These are phyloP conservation scores for Lanius collurio DNA, from an alignment of 2,113 vertebrate genomes.

Conservation along the genomic window DNA sequence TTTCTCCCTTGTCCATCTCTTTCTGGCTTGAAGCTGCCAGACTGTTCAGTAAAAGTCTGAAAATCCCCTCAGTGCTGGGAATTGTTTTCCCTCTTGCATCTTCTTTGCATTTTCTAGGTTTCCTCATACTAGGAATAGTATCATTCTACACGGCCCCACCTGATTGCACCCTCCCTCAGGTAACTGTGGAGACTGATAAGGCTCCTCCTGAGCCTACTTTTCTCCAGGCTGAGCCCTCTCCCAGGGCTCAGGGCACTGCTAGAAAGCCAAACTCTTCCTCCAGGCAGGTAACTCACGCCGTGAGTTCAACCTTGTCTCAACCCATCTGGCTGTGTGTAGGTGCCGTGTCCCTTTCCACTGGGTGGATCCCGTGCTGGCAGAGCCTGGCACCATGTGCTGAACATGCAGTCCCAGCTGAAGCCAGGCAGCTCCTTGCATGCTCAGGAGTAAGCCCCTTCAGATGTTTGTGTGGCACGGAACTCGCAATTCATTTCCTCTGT, in stretches of 20 bases:
- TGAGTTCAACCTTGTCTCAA: neutral
- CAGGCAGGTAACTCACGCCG: neutral
- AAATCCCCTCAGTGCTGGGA: neutral
- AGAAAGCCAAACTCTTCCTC: neutral
- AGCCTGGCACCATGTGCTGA: neutral
- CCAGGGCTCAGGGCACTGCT: neutral
- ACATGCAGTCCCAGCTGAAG: neutral
- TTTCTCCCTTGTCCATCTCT: neutral
- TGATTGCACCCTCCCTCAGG: neutral
- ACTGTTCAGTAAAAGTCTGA: neutral
- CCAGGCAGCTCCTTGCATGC: neutral
- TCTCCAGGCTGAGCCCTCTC: neutral
- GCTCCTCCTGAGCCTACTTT: neutral
- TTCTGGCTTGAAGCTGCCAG: neutral
- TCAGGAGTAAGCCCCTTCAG: neutral
- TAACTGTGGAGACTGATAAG: neutral
- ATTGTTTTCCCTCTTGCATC: neutral
- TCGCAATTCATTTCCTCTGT: neutral
- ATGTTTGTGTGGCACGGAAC: neutral
- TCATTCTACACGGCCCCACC: neutral
- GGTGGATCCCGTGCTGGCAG: fast-evolving
- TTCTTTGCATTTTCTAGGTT: neutral
- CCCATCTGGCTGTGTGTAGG: fast-evolving
- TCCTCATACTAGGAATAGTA: fast-evolving
- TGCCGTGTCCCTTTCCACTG: fast-evolving